These are phyloP conservation scores for Bicyclus anynana DNA, from an alignment of 1,140 invertebrate genomes.

Conservation along the genomic window DNA sequence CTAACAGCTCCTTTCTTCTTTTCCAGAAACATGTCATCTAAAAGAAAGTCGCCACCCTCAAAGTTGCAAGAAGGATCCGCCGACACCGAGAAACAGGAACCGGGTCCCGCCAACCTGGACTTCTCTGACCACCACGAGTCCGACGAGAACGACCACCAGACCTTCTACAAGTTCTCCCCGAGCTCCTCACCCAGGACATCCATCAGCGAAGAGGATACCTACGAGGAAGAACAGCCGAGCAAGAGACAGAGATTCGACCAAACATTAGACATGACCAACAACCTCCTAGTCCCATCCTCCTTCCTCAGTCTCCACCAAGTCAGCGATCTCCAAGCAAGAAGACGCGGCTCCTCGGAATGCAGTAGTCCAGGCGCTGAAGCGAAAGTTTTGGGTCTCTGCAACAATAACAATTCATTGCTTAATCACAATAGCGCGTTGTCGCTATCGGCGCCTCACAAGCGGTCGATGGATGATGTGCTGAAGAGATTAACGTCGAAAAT, in stretches of 20 bases:
- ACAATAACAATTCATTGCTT: slow-evolving; percentile 75
- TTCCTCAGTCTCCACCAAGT: slow-evolving; percentile 77
- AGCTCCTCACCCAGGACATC: slow-evolving; percentile 77
- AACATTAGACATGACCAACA: slow-evolving; percentile 75
- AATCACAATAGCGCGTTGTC: slow-evolving; percentile 73
- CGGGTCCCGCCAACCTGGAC: slow-evolving; percentile 58
- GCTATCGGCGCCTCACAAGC: slow-evolving; percentile 72
- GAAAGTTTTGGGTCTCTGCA: slow-evolving; percentile 74
- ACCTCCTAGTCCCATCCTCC: slow-evolving; percentile 73
- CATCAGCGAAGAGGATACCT: slow-evolving; percentile 80
- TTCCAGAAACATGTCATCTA: slow-evolving; percentile 94
- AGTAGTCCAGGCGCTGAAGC: slow-evolving; percentile 81
- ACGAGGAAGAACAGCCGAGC: slow-evolving; percentile 77
- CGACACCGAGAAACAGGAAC: slow-evolving; percentile 71
- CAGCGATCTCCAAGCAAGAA: slow-evolving; percentile 65
- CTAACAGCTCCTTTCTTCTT: slow-evolving; percentile 16
- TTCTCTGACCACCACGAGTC: slow-evolving; percentile 67
- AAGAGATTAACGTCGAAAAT: slow-evolving; percentile 89
- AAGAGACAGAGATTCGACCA: slow-evolving; percentile 72
- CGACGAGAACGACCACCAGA: slow-evolving; percentile 57
- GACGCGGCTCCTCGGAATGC: slow-evolving; percentile 82
- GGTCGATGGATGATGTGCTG: slow-evolving; percentile 92
- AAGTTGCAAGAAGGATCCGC: slow-evolving; percentile 90
- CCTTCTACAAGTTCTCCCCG: slow-evolving; percentile 78
- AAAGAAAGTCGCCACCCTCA: slow-evolving; percentile 93